Conservation (phyloP, 2,113 vertebrate genomes). For the Eolophus roseicapilla region DNA sequence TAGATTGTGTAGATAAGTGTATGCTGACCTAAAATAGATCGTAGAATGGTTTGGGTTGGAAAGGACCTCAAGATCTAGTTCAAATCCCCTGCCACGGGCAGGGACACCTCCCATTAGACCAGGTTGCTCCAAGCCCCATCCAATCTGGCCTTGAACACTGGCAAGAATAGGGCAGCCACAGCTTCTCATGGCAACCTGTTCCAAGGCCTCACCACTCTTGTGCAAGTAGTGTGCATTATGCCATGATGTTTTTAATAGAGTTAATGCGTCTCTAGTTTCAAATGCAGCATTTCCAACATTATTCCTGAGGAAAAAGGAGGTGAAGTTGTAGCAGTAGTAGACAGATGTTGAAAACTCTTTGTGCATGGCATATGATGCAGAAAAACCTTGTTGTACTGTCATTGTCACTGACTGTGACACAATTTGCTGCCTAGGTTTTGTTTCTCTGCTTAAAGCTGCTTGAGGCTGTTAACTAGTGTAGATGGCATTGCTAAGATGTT, state of each 20-base stretch:
- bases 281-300: neutral
- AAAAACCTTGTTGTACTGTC: conserved; percentile 4
- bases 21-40: conserved; percentile 2
- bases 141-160: neutral
- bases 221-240: too few relatives aligned
- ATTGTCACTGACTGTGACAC: conserved; percentile 15
- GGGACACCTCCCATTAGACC: neutral
- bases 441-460: neutral
- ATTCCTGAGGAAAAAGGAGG: neutral
- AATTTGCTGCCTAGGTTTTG: neutral
- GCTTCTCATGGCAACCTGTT: neutral
- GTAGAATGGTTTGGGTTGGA: neutral
- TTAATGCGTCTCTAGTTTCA: neutral
- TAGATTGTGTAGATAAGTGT: conserved; percentile 21
- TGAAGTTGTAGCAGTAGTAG: neutral
- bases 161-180: neutral
- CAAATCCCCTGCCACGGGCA: neutral
- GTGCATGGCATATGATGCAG: neutral
- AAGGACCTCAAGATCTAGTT: neutral
- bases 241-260: neutral
- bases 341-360: neutral
- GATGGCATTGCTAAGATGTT: neutral
- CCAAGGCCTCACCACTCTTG: neutral
- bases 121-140: neutral
- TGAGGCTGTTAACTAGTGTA: neutral